Conservation (phyloP, 2,797 vertebrate species). For the Malurus leucopterus region DNA sequence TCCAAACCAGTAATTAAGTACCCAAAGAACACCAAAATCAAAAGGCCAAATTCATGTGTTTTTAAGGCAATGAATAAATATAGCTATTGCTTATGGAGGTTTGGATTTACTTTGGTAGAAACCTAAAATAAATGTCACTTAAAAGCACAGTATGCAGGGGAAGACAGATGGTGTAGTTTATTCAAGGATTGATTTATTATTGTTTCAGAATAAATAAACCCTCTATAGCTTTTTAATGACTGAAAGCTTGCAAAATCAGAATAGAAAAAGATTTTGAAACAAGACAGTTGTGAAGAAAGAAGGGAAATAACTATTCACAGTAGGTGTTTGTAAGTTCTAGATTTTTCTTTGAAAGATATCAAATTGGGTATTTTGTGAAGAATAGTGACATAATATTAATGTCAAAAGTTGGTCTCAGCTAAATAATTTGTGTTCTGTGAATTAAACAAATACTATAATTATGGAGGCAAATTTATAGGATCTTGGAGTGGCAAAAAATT, state of each 20-base stretch:
- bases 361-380: not conserved
- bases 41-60: not conserved
- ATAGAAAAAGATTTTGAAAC: not conserved
- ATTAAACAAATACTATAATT: not conserved
- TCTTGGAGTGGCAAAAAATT: not conserved
- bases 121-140: not conserved
- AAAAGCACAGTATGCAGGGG: not conserved
- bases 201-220: not conserved
- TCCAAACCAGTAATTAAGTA: not conserved
- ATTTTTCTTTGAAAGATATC: not conserved
- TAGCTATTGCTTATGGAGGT: not conserved
- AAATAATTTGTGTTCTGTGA: not conserved
- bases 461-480: not conserved
- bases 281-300: not conserved
- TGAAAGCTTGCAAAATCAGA: not conserved
- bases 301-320: not conserved
- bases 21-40: not conserved
- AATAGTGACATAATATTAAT: not conserved
- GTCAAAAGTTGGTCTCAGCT: not conserved
- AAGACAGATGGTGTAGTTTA: not conserved
- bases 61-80: not conserved
- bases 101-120: not conserved
- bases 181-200: not conserved
- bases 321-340: not conserved
- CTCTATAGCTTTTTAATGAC: not conserved